phyloP scores from a whole-genome alignment of 2,113 vertebrate species.

The Rutilus rutilus region DNA sequence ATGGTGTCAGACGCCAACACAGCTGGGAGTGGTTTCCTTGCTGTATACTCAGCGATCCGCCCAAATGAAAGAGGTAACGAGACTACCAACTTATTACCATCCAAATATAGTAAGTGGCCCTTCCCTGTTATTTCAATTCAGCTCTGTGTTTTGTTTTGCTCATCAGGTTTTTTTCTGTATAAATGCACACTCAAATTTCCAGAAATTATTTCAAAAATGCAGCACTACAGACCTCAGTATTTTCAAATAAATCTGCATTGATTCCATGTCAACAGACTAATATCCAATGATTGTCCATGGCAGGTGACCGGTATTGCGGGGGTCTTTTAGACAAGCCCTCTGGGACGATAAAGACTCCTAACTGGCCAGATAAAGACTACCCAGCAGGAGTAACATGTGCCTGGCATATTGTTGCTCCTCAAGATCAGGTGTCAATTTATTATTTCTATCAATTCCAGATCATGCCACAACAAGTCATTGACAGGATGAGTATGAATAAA shows the following conservation, averaged over 20 bases:
- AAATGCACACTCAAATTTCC: neutral
- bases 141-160: conserved; percentile 6
- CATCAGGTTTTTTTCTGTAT: neutral
- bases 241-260: neutral
- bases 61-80: conserved; percentile 82
- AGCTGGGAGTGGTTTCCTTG: conserved; percentile 86
- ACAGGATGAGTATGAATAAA: conserved; percentile 7
- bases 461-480: neutral
- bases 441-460: conserved; percentile 1
- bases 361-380: conserved; percentile 87
- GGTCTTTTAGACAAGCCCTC: conserved; percentile 80
- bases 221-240: neutral
- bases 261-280: neutral
- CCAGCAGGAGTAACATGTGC: conserved; percentile 84
- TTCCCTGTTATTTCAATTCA: conserved; percentile 24
- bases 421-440: conserved; percentile 78
- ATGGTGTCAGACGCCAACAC: conserved; percentile 88
- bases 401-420: conserved; percentile 85
- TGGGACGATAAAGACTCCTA: conserved; percentile 84
- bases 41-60: conserved; percentile 80
- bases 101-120: conserved; percentile 35
- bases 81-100: conserved; percentile 1
- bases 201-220: neutral
- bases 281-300: conserved; percentile 29
- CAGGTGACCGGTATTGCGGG: conserved; percentile 86